phyloP scores from a whole-genome alignment of 2,113 vertebrate species.

The Heloderma charlesbogerti region DNA sequence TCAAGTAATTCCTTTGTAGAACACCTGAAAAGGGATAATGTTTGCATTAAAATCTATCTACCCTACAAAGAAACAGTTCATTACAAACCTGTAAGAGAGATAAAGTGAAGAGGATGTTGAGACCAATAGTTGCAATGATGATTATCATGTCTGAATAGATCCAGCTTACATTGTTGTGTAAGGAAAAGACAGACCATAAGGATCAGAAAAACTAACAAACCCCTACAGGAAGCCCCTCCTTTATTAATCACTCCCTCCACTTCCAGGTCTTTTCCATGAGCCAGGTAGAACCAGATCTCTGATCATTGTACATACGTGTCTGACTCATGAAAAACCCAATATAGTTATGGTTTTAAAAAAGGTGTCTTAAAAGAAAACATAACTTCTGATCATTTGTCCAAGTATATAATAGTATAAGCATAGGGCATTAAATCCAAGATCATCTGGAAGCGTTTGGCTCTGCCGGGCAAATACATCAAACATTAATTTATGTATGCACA shows the following conservation, averaged over 20 bases:
- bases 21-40: background rate
- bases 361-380: background rate
- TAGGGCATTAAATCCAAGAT: background rate
- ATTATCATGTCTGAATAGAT: constrained; percentile 18
- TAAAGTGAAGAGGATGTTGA: background rate
- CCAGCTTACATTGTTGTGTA: background rate
- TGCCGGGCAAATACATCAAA: background rate
- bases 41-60: background rate
- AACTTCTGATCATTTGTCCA: background rate
- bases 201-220: background rate
- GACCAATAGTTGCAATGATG: background rate
- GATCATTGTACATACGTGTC: constrained; percentile 3
- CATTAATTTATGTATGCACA: background rate
- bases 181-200: background rate
- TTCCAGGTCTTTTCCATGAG: background rate
- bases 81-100: background rate
- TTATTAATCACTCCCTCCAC: background rate
- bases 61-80: background rate
- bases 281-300: background rate
- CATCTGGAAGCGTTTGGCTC: background rate
- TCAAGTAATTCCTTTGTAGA: too few relatives aligned
- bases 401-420: background rate
- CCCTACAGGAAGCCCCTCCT: background rate
- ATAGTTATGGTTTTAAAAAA: background rate
- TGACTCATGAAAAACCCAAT: background rate